Percentiles rank a stretch among this genome's conserved stretches.
These are phyloP conservation scores for Hydropsyche tenuis DNA, from an alignment of 1,140 invertebrate genomes.

Conservation along the genomic window DNA sequence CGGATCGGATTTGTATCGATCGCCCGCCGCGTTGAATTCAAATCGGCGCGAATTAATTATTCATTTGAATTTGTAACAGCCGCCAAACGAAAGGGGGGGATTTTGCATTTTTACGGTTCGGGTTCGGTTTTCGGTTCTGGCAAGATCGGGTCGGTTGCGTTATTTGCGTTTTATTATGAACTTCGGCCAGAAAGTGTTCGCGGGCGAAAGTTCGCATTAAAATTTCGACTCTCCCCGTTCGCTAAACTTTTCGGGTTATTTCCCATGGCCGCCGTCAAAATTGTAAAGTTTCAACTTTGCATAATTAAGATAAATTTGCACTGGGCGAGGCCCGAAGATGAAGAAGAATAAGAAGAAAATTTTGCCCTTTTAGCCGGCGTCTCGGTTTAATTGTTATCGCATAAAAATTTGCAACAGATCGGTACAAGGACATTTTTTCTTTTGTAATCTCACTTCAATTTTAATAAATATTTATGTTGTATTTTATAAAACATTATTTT, in stretches of 20 bases:
- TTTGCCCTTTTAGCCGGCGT: conserved; percentile 44
- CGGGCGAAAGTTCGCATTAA: conserved; percentile 43
- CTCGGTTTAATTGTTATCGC: conserved; percentile 42
- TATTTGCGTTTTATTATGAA: conserved; percentile 48
- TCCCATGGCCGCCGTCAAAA: conserved; percentile 41
- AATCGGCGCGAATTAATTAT: too few species aligned
- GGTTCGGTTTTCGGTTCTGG: background rate
- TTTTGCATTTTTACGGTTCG: conserved; percentile 11
- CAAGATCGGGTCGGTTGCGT: conserved; percentile 15
- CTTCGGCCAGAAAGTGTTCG: conserved; percentile 36
- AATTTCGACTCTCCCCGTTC: conserved; percentile 33
- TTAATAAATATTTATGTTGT: too few species aligned
- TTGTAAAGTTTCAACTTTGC: conserved; percentile 47
- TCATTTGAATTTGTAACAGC: too few species aligned
- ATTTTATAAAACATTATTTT: too few species aligned
- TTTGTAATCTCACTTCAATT: too few species aligned
- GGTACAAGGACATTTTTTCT: too few species aligned
- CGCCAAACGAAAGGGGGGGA: too few species aligned
- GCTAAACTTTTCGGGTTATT: conserved; percentile 42
- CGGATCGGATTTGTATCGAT: too few species aligned
- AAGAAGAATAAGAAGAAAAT: conserved; percentile 32
- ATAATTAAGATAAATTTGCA: conserved; percentile 49
- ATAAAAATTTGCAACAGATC: too few species aligned
- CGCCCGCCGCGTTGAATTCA: too few species aligned
- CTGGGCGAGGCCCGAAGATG: conserved; percentile 14